Evolutionary conservation across 64 coral and sea anemone genomes (phyloP).

Genomic region (Platygyra sinensis): DNA sequence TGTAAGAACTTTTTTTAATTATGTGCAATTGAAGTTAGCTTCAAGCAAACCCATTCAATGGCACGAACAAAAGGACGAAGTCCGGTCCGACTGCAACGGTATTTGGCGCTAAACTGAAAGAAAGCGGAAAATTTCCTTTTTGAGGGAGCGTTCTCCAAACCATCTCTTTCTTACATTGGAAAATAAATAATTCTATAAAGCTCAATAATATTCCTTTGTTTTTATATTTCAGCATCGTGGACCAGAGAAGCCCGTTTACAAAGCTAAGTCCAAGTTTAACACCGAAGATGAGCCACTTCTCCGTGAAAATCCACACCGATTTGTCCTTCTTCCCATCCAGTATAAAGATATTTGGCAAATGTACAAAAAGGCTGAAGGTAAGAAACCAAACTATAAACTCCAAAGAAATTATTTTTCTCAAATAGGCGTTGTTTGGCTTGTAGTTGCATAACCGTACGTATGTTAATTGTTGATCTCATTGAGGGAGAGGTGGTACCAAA

Average conservation of each 20-base stretch:
- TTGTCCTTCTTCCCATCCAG: conserved; percentile 95
- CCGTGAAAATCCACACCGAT: conserved; percentile 88
- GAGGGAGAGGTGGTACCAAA: no score
- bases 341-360: conserved; percentile 96
- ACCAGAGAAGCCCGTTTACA: conserved; percentile 28
- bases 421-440: no score
- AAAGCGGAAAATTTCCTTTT: background rate
- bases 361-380: conserved; percentile 98
- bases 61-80: background rate
- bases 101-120: background rate
- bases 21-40: no score
- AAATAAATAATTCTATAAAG: no score
- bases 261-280: conserved; percentile 56
- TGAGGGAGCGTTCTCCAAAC: no score
- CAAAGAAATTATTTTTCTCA: background rate
- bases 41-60: no score
- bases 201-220: background rate
- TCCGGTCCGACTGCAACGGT: background rate
- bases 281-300: conserved; percentile 89
- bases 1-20: background rate
- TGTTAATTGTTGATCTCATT: no score
- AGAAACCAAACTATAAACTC: background rate
- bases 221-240: background rate
- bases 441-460: background rate
- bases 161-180: no score